Evolutionary conservation across 1,140 invertebrate genomes (phyloP), one percentile per base, ranked within the genome.

Genomic region (Hydropsyche tenuis): DNA sequence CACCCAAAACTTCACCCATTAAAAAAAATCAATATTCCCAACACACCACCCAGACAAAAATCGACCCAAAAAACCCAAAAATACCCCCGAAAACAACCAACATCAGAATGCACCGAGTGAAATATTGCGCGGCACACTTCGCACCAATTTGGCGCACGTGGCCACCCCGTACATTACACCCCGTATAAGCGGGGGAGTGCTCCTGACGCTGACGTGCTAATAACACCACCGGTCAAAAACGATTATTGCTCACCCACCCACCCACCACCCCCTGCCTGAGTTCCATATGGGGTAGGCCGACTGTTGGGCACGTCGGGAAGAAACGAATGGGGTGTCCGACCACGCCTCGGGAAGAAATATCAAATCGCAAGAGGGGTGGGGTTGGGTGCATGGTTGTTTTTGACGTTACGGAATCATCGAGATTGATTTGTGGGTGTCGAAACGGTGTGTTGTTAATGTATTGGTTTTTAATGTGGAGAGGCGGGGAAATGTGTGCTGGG

Each of bases 111-210:
- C 30, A 37, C 30, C 30, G 30, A 56, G 70, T 76, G 74, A 76
- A 65, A 69, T 76, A 76, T 76, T 65, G 72, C 74, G 71, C 69
- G 70, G 56, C 48, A 73, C 74, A 72, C 71, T 70, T 63, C 63
- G 71, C 60, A 56, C 70, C 74, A 76, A 76, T 76, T 76, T 76
- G 71, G 51, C 56, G 60, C 74, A 76, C 74, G 74, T 76, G 74
- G 74, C 74, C n/a, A 37, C 62, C 45, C 73, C 73, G 70, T 75
- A 75, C 71, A 75, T 75, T 69, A 72, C 69, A 63, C 22, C n/a
- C n/a, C 16, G 4, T 48, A 45, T 22, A 18, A 20, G 65, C 30
- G 30, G 30, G n/a, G 16, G 37, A 27, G 22, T 48, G 51, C 25
- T 65, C 62, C 64, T 64, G 43, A 48, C 42, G 43, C 51, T 70